Conservation (phyloP, 2,888 invertebrate genomes). For the Diabrotica balteata region DNA sequence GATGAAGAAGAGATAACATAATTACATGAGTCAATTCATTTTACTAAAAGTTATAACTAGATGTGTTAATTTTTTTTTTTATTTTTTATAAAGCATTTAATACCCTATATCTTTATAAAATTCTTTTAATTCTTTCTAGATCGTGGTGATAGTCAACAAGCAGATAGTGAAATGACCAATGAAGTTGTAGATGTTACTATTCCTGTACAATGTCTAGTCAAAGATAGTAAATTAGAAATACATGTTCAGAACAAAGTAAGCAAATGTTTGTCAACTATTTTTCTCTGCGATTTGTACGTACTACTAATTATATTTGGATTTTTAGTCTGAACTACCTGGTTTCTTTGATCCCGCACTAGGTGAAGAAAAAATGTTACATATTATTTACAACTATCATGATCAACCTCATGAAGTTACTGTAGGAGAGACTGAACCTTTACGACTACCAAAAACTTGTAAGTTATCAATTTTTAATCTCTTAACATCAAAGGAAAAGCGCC, state of each 20-base stretch:
- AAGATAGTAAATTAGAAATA: conserved; percentile 86
- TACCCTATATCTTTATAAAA: too few species aligned
- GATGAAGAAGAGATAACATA: too few species aligned
- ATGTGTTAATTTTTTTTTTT: too few species aligned
- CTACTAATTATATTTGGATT: conserved; percentile 40
- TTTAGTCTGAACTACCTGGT: conserved; percentile 91
- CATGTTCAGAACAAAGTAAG: conserved; percentile 85
- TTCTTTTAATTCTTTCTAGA: too few species aligned
- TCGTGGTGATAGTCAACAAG: conserved; percentile 27
- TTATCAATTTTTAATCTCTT: conserved; percentile 28
- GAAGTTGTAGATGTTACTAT: conserved; percentile 91
- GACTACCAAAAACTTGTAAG: conserved; percentile 79
- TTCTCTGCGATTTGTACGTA: not conserved
- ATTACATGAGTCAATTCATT: too few species aligned
- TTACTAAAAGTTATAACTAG: too few species aligned
- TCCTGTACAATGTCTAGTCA: conserved; percentile 91
- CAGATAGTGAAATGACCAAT: conserved; percentile 50
- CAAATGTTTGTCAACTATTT: not conserved
- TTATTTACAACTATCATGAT: conserved; percentile 86
- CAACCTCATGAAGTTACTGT: conserved; percentile 81
- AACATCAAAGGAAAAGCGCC: too few species aligned
- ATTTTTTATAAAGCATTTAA: too few species aligned
- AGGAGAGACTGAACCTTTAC: conserved; percentile 79
- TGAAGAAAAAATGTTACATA: conserved; percentile 85
- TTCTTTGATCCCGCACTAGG: conserved; percentile 96